Evolutionary conservation across 2,113 vertebrate genomes (phyloP).

Genomic region (Piliocolobus tephrosceles): DNA sequence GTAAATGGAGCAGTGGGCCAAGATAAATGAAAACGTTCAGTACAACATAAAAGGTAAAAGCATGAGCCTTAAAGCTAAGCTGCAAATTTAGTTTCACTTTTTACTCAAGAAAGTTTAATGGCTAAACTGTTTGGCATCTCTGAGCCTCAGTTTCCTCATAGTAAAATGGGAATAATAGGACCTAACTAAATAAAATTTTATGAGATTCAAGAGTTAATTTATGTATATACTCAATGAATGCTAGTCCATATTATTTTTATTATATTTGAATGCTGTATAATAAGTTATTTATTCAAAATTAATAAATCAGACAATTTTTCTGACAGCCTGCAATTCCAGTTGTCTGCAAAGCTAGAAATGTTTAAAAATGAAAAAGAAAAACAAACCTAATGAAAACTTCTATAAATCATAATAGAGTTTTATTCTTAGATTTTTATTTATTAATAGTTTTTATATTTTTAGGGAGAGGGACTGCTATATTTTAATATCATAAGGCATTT

Average conservation of each 20-base stretch:
- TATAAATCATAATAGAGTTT: background rate
- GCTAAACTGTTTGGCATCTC: background rate
- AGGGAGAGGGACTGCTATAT: fast-evolving
- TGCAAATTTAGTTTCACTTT: background rate
- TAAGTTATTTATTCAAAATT: background rate
- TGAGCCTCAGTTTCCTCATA: background rate
- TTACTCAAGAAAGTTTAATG: background rate
- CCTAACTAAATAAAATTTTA: background rate
- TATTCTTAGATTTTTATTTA: background rate
- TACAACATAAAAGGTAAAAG: background rate
- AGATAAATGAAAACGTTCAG: background rate
- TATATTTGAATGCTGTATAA: background rate
- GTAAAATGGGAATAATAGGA: background rate
- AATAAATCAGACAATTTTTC: background rate
- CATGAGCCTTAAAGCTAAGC: background rate
- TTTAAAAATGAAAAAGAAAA: background rate
- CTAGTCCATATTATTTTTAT: background rate
- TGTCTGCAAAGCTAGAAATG: background rate
- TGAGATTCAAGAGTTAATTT: background rate
- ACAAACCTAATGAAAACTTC: background rate
- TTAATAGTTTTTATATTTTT: background rate
- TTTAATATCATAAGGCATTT: background rate
- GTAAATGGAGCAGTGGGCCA: background rate
- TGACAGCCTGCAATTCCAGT: background rate
- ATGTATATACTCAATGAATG: background rate